Evolutionary conservation across 35 echinoderm and acorn worm genomes (phyloP).

Genomic region (Stichopus chloronotus): DNA sequence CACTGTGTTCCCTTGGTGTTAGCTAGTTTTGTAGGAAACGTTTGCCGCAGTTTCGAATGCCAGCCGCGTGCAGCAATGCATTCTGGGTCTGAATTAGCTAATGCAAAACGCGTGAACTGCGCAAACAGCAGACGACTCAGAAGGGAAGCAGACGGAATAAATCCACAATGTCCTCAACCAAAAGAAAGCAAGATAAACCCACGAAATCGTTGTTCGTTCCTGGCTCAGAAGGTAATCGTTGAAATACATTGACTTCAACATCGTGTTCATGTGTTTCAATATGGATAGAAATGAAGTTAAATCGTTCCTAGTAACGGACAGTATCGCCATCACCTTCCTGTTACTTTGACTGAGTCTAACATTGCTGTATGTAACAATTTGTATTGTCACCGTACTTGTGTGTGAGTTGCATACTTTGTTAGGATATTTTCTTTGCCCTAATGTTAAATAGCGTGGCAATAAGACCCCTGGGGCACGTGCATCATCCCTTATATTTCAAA

Average conservation of each 20-base stretch:
- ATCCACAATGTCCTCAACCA: constrained; percentile 77
- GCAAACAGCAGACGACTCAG: constrained; percentile 88
- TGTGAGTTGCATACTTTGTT: neutral
- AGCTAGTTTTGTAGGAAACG: neutral
- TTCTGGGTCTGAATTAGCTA: constrained; percentile 36
- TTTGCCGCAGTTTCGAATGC: neutral
- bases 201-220: constrained; percentile 68
- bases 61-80: constrained; percentile 13
- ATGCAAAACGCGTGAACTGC: constrained; percentile 40
- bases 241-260: neutral
- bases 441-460: neutral
- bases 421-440: neutral
- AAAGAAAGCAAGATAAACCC: constrained; percentile 85
- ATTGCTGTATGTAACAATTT: neutral
- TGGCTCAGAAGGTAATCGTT: constrained; percentile 67
- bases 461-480: neutral
- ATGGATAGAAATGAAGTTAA: neutral
- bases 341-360: neutral
- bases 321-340: constrained; percentile 1
- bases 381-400: neutral
- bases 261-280: neutral
- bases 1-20: too few species aligned
- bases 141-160: constrained; percentile 73
- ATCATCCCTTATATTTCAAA: neutral
- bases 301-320: neutral